Conservation (phyloP, 2,797 vertebrate genomes). For the Rhodeus uyekii region DNA sequence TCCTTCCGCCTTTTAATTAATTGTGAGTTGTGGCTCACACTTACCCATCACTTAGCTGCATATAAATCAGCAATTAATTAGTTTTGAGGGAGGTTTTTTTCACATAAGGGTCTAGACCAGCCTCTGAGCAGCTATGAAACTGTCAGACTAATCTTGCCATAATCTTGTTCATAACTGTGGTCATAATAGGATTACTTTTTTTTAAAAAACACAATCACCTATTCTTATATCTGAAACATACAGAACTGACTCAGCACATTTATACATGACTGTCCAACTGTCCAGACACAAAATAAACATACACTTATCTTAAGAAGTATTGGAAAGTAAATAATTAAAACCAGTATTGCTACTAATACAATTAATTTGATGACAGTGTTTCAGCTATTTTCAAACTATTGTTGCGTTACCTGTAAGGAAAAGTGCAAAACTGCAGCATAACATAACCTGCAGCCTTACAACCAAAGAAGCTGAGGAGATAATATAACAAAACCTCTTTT, state of each 20-base stretch:
- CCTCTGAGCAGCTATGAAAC: constrained; percentile 23
- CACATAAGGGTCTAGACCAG: constrained; percentile 36
- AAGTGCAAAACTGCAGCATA: neutral
- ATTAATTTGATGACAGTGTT: neutral
- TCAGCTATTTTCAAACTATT: neutral
- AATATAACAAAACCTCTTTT: neutral
- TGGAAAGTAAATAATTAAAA: neutral
- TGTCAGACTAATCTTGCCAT: constrained; percentile 25
- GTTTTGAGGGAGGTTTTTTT: constrained; percentile 37
- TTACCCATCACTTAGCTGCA: constrained; percentile 45
- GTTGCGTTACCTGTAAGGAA: neutral
- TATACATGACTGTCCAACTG: neutral
- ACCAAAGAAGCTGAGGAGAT: neutral
- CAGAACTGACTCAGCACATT: neutral
- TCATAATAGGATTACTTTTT: neutral
- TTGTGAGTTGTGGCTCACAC: constrained; percentile 44
- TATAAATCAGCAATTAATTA: constrained; percentile 52
- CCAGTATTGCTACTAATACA: neutral
- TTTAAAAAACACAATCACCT: neutral
- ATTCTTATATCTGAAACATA: neutral
- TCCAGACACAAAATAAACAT: neutral
- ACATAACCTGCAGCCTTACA: neutral
- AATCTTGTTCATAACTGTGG: constrained; percentile 5
- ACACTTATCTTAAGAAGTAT: neutral
- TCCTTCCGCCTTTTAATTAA: constrained; percentile 53